phyloP scores from a whole-genome alignment of 2,888 invertebrate genomes.

The Drosophila borealis region DNA sequence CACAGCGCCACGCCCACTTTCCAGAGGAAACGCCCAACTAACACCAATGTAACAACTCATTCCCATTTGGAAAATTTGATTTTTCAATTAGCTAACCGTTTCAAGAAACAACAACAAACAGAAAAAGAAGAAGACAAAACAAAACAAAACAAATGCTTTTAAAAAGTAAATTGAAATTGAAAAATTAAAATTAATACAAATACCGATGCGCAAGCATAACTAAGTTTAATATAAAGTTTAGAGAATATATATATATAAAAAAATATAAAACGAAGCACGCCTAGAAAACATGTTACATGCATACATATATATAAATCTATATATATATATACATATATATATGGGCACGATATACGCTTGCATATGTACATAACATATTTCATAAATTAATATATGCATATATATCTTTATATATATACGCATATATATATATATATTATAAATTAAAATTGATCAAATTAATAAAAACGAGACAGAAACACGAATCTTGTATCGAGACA shows the following conservation, averaged over 20 bases:
- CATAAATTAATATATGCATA: conserved; percentile 59
- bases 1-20: conserved; percentile 6
- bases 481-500: not conserved
- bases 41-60: conserved; percentile 30
- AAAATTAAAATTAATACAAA: conserved; percentile 13
- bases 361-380: conserved; percentile 72
- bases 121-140: conserved; percentile 1
- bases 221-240: conserved; percentile 44
- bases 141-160: conserved; percentile 53
- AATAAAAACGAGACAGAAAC: conserved; percentile 43
- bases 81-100: conserved; percentile 62
- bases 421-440: conserved; percentile 35
- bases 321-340: conserved; percentile 13
- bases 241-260: conserved; percentile 43
- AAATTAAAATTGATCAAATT: conserved; percentile 53
- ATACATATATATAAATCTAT: conserved; percentile 19
- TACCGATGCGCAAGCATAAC: conserved; percentile 33
- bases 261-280: conserved; percentile 36
- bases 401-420: conserved; percentile 28
- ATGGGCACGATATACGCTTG: conserved; percentile 34
- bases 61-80: conserved; percentile 68
- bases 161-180: conserved; percentile 60
- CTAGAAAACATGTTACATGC: conserved; percentile 43
- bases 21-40: not conserved
- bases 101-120: conserved; percentile 39